phyloP scores from a whole-genome alignment of 2,888 invertebrate genomes.

The Eretmocerus hayati region DNA sequence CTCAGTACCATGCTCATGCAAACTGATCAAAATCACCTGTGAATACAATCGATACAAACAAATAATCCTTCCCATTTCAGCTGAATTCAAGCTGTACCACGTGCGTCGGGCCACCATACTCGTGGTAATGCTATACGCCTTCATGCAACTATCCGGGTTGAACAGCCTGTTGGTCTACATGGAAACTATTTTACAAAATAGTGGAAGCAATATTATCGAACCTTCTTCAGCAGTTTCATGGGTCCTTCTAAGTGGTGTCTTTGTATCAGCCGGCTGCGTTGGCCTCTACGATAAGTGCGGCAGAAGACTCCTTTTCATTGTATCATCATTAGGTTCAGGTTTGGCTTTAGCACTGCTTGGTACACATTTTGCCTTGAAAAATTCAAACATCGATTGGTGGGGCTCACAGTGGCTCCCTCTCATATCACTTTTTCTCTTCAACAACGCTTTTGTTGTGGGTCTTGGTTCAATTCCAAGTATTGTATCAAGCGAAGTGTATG shows the following conservation, averaged over 20 bases:
- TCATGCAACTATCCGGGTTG: slow-evolving; percentile 36
- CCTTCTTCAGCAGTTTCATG: slow-evolving; percentile 34
- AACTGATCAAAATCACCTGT: no score
- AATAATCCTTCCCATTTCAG: slow-evolving; percentile 1
- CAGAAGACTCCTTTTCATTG: slow-evolving; percentile 30
- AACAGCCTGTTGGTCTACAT: slow-evolving; percentile 35
- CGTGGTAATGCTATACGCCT: slow-evolving; percentile 29
- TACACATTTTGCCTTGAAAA: slow-evolving; percentile 29
- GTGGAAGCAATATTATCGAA: slow-evolving; percentile 26
- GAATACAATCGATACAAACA: no score
- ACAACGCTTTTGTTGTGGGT: slow-evolving; percentile 27
- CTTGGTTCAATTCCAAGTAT: slow-evolving; percentile 24
- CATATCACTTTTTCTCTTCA: slow-evolving; percentile 27
- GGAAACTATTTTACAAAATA: slow-evolving; percentile 34
- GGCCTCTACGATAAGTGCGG: slow-evolving; percentile 35
- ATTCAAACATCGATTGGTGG: slow-evolving; percentile 17
- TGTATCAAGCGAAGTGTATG: slow-evolving; percentile 25
- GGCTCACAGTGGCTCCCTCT: slow-evolving; percentile 33
- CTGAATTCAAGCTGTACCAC: slow-evolving; percentile 9
- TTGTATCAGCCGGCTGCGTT: slow-evolving; percentile 26
- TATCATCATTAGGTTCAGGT: slow-evolving; percentile 31
- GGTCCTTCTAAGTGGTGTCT: slow-evolving; percentile 23
- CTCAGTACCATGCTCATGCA: no score
- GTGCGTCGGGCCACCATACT: slow-evolving; percentile 29
- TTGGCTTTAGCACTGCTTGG: slow-evolving; percentile 25